A percentile compares a stretch with the other conserved stretches of the same genome.
phyloP scores from a whole-genome alignment of 1,140 invertebrate genomes.

The Philopotamus ludificatus region DNA sequence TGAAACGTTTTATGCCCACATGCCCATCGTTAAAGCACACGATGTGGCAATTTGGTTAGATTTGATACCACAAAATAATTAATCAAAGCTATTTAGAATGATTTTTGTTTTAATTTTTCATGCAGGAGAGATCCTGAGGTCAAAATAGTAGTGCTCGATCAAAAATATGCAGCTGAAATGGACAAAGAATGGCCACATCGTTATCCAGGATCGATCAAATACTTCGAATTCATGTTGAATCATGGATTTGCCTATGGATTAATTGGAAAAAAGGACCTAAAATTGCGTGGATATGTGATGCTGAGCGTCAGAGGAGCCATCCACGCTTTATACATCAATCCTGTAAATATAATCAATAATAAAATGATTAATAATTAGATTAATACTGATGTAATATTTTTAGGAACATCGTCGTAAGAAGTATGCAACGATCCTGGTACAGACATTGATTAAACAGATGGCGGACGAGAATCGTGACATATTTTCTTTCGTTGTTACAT shows the following conservation, averaged over 20 bases:
- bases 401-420: not conserved
- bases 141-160: not conserved
- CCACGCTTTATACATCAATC: not conserved
- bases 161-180: constrained; percentile 11
- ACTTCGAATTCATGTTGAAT: constrained; percentile 13
- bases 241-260: not conserved
- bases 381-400: not conserved
- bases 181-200: constrained; percentile 13
- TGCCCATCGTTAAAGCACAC: too few relatives aligned
- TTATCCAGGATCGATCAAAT: constrained; percentile 11
- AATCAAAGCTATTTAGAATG: too few relatives aligned
- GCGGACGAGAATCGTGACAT: not conserved
- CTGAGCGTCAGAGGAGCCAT: constrained; percentile 11
- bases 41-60: too few relatives aligned
- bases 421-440: not conserved
- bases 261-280: not conserved
- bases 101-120: too few relatives aligned
- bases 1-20: too few relatives aligned
- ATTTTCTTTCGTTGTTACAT: constrained; percentile 2
- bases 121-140: not conserved
- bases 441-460: not conserved
- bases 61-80: too few relatives aligned
- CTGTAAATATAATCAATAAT: not conserved
- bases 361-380: not conserved
- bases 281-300: constrained; percentile 6